Conservation (phyloP, 2,113 vertebrate genomes). For the Heptranchias perlo region DNA sequence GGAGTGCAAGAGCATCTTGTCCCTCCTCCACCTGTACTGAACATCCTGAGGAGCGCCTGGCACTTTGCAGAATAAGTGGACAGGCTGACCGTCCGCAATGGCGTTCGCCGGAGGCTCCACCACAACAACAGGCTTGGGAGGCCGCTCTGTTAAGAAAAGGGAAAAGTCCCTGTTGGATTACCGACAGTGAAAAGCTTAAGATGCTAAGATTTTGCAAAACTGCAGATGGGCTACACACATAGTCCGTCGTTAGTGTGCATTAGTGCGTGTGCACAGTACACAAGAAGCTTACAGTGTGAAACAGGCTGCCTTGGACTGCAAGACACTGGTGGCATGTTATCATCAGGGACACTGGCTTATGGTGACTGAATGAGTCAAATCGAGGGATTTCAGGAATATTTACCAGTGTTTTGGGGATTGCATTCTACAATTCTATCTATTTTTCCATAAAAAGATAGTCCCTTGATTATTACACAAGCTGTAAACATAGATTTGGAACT, state of each 20-base stretch:
- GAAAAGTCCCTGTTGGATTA: not conserved
- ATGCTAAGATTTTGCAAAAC: not conserved
- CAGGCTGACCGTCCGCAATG: not conserved
- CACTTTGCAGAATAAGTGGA: slow-evolving; percentile 4
- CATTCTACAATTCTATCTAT: no score
- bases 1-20: not conserved
- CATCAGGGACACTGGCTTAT: no score
- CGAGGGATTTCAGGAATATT: no score
- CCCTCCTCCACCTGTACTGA: not conserved
- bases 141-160: not conserved
- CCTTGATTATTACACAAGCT: no score
- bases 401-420: no score
- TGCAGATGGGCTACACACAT: not conserved
- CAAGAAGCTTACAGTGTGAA: not conserved
- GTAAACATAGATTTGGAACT: no score
- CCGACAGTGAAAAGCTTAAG: not conserved
- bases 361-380: no score
- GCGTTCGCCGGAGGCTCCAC: not conserved
- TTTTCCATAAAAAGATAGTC: no score
- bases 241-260: not conserved
- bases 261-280: no score
- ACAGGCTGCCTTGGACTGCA: not conserved
- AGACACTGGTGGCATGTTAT: no score
- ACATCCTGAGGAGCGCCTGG: no score
- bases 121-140: not conserved